phyloP scores from a whole-genome alignment of 2,113 vertebrate genomes.

The Cygnus atratus region DNA sequence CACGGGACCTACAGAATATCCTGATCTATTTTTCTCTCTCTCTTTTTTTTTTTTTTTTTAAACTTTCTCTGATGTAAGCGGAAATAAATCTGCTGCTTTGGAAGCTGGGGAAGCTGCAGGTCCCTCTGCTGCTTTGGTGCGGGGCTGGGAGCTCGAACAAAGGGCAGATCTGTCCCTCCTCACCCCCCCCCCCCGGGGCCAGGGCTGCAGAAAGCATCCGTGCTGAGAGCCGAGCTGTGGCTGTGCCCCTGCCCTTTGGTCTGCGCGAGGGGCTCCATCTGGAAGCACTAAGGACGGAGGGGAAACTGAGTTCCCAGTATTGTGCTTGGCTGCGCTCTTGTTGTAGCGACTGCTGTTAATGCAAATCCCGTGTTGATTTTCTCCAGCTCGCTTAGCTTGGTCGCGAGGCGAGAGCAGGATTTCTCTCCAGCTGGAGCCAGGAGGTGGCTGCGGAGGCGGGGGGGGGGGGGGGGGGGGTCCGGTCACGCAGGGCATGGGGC shows the following conservation, averaged over 20 bases:
- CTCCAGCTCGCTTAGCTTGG: conserved; percentile 1
- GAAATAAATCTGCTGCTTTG: neutral
- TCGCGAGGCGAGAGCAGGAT: neutral
- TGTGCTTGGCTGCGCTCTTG: conserved; percentile 43
- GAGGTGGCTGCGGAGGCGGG: neutral
- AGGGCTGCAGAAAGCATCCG: neutral
- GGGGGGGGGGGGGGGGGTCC: too few species aligned
- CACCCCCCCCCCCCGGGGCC: neutral
- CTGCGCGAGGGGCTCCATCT: conserved; percentile 23
- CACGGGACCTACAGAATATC: neutral
- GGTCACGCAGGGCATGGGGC: accelerated
- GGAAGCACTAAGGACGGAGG: conserved; percentile 52
- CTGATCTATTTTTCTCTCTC: conserved; percentile 21
- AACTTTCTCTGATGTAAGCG: conserved; percentile 32
- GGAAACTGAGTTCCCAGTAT: conserved; percentile 29
- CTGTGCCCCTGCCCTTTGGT: neutral
- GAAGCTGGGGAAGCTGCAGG: neutral
- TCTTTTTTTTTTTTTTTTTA: too few species aligned
- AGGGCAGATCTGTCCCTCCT: conserved; percentile 36
- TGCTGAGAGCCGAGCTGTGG: neutral
- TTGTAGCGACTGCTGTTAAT: conserved; percentile 64
- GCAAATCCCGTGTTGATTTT: conserved; percentile 50
- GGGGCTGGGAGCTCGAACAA: neutral
- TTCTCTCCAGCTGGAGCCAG: conserved; percentile 5
- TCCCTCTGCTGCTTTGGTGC: neutral